Conservation (phyloP, 2,888 invertebrate genomes). For the Leptinotarsa rubiginosa region DNA sequence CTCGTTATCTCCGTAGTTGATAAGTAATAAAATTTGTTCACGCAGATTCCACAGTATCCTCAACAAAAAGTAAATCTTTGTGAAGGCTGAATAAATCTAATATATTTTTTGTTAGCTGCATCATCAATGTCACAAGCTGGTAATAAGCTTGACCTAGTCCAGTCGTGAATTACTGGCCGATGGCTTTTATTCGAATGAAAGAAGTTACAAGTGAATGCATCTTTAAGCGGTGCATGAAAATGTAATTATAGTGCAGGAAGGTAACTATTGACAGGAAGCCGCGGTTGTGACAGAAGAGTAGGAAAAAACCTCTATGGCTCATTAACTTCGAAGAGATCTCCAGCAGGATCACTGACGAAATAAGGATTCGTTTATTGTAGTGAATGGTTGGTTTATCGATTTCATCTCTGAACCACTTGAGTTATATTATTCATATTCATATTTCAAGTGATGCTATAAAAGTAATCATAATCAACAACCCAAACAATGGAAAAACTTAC, state of each 20-base stretch:
- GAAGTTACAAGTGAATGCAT: conserved; percentile 25
- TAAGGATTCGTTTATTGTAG: too few relatives aligned
- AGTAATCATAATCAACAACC: too few relatives aligned
- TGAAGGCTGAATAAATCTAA: conserved; percentile 16
- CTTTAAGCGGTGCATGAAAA: conserved; percentile 22
- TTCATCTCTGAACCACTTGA: too few relatives aligned
- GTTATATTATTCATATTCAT: too few relatives aligned
- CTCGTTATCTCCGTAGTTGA: not conserved
- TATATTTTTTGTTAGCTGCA: conserved; percentile 7
- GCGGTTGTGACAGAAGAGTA: not conserved
- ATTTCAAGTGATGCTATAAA: too few relatives aligned
- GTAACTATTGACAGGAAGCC: conserved; percentile 7
- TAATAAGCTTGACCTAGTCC: conserved; percentile 26
- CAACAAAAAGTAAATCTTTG: conserved; percentile 12
- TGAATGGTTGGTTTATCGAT: too few relatives aligned
- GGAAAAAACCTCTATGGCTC: not conserved
- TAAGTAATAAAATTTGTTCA: not conserved
- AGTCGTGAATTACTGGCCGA: conserved; percentile 23
- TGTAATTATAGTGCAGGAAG: conserved; percentile 12
- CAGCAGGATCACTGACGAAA: too few relatives aligned
- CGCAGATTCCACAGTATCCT: not conserved
- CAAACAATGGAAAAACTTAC: too few relatives aligned
- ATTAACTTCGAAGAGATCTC: too few relatives aligned
- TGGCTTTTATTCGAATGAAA: conserved; percentile 8
- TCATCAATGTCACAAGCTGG: conserved; percentile 1